These are phyloP conservation scores for Podilymbus podiceps DNA, from an alignment of 2,113 vertebrate species.

Conservation along the genomic window DNA sequence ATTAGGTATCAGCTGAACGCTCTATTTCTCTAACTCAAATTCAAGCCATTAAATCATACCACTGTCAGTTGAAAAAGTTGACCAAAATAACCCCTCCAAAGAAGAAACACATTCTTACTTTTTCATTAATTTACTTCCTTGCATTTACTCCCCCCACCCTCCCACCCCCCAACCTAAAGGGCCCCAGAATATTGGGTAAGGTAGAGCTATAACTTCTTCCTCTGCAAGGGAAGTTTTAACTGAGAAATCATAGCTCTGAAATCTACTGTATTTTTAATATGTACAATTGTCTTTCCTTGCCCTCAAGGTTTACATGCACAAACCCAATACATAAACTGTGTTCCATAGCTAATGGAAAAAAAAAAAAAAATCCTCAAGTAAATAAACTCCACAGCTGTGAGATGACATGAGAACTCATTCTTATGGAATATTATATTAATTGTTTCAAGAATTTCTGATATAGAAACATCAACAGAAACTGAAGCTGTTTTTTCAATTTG, in stretches of 20 bases:
- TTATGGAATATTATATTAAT: not conserved
- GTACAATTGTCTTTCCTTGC: not conserved
- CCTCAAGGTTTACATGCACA: not conserved
- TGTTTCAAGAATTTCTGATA: not conserved
- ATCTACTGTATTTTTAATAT: not conserved
- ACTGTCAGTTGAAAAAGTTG: not conserved
- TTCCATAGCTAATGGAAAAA: not conserved
- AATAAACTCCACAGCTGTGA: not conserved
- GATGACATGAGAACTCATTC: not conserved
- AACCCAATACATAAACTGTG: not conserved
- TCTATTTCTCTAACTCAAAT: not conserved
- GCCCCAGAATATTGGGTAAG: not conserved
- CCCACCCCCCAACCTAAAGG: not conserved
- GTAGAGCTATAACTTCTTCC: not conserved
- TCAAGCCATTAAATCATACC: not conserved
- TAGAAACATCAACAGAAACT: not conserved
- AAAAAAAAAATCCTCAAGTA: not conserved
- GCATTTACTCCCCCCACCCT: not conserved
- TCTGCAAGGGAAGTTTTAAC: not conserved
- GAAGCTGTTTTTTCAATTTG: not conserved
- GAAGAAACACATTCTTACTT: not conserved
- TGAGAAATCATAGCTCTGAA: not conserved
- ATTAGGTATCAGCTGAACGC: not conserved
- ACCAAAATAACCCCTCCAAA: not conserved
- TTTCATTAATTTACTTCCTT: not conserved